Conservation (phyloP, 2,888 invertebrate genomes). For the Alsophila aescularia region DNA sequence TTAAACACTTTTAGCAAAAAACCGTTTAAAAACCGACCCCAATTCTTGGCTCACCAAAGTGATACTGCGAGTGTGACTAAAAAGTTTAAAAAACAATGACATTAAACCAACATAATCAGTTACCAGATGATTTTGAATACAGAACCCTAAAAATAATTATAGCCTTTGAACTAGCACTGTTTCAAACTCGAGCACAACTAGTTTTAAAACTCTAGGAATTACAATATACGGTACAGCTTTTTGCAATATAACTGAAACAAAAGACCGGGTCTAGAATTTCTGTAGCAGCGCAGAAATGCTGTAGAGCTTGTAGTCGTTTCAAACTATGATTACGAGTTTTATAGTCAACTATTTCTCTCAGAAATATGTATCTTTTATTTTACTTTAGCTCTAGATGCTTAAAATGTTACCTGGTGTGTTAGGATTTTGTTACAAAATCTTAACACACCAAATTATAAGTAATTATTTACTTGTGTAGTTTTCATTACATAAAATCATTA, state of each 20-base stretch:
- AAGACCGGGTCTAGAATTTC: slow-evolving; percentile 16
- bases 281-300: slow-evolving; percentile 23
- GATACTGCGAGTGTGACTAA: no score
- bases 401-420: no score
- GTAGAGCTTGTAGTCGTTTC: slow-evolving; percentile 20
- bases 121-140: neutral
- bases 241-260: slow-evolving; percentile 33
- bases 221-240: slow-evolving; percentile 11
- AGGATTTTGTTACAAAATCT: no score
- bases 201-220: slow-evolving; percentile 14
- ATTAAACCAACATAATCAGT: no score
- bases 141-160: neutral
- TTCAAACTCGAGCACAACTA: slow-evolving; percentile 8
- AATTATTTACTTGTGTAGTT: no score
- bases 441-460: no score
- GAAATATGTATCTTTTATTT: slow-evolving; percentile 20
- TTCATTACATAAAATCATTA: no score
- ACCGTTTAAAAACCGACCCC: no score
- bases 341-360: slow-evolving; percentile 16
- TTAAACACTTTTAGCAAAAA: no score
- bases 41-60: no score
- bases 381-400: slow-evolving; percentile 3
- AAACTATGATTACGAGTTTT: slow-evolving; percentile 32
- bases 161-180: slow-evolving; percentile 1
- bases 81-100: no score